A percentile compares a stretch with the other conserved stretches of the same genome.
Conservation (phyloP, 2,888 invertebrate species). For the Zaprionus bogoriensis region DNA sequence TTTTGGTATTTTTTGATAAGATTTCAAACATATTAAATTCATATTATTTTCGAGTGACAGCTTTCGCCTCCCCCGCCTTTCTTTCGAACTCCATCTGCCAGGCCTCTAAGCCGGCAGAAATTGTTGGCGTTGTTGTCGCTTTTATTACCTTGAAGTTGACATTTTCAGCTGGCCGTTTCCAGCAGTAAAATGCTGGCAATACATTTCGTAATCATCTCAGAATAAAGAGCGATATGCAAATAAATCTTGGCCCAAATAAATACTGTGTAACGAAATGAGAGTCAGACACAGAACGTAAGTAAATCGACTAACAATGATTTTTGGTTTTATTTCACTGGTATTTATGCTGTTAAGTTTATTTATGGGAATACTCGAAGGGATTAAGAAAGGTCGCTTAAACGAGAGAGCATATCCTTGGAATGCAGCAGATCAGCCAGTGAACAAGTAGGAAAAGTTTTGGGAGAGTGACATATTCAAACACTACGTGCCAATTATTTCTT, state of each 20-base stretch:
- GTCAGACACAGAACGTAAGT: neutral
- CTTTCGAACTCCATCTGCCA: neutral
- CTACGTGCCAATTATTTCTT: too few relatives aligned
- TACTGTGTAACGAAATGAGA: neutral
- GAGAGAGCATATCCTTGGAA: too few relatives aligned
- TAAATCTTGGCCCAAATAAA: conserved; percentile 11
- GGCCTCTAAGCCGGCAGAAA: conserved; percentile 18
- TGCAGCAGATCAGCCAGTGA: too few relatives aligned
- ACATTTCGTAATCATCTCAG: neutral
- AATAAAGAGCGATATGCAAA: conserved; percentile 12
- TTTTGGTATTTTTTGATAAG: conserved; percentile 43
- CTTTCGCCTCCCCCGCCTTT: too few relatives aligned
- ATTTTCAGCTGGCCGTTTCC: conserved; percentile 6
- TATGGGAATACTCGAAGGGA: neutral
- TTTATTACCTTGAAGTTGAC: conserved; percentile 33
- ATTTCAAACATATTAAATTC: conserved; percentile 69
- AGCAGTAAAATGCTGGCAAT: neutral
- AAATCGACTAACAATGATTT: conserved; percentile 15
- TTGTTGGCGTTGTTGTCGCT: conserved; percentile 34
- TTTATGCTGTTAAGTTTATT: neutral
- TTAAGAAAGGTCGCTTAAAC: too few relatives aligned
- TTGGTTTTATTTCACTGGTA: neutral
- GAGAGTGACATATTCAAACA: too few relatives aligned
- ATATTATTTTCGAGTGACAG: conserved; percentile 55
- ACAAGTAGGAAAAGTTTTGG: too few relatives aligned